Conservation (phyloP, 2,113 vertebrate genomes). For the Nycticorax nycticorax region DNA sequence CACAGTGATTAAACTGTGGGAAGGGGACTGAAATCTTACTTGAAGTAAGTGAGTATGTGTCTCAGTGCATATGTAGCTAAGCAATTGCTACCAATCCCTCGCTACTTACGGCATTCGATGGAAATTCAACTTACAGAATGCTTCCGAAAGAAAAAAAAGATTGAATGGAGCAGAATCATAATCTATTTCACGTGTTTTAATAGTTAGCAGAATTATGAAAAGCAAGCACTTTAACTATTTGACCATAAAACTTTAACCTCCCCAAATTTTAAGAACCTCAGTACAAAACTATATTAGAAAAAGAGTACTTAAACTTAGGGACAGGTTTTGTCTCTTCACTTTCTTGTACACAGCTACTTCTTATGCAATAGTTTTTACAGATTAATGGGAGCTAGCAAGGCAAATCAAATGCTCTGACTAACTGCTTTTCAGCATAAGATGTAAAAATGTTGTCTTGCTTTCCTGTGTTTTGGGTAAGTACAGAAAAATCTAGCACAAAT, state of each 20-base stretch:
- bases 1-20: background rate
- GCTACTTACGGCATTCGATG: background rate
- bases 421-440: background rate
- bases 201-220: background rate
- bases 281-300: background rate
- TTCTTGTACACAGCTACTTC: background rate
- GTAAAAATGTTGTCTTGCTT: background rate
- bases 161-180: background rate
- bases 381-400: background rate
- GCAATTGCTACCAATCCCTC: background rate
- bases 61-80: background rate
- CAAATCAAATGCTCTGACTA: background rate
- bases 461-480: background rate
- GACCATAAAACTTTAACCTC: background rate
- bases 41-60: background rate
- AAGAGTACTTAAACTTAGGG: background rate
- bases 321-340: background rate
- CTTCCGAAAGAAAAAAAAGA: background rate
- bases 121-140: background rate
- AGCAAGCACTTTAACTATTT: background rate
- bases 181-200: accelerated
- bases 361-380: background rate
- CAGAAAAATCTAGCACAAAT: background rate
- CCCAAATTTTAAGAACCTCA: background rate
- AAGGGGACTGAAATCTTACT: background rate